Percentiles rank a stretch among this genome's conserved stretches.
These are phyloP conservation scores for Palloptera scutellata DNA, from an alignment of 2,888 invertebrate genomes.

Conservation along the genomic window DNA sequence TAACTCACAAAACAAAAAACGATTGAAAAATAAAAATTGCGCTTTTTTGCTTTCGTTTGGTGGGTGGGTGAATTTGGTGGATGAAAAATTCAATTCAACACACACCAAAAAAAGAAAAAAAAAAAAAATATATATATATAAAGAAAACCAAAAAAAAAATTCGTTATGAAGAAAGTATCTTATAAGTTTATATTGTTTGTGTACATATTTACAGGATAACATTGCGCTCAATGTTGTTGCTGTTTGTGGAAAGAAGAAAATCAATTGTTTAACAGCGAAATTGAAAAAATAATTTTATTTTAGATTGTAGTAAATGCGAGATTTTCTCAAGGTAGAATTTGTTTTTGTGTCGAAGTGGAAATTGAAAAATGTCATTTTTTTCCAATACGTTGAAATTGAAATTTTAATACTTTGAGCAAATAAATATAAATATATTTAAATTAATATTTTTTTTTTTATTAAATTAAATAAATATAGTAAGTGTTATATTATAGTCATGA, in stretches of 20 bases:
- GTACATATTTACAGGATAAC: not conserved
- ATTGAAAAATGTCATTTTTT: too few species aligned
- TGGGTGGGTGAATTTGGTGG: conserved; percentile 29
- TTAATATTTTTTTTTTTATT: too few species aligned
- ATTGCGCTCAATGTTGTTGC: not conserved
- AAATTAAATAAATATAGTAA: too few species aligned
- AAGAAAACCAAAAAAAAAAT: not conserved
- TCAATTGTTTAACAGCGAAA: conserved; percentile 32
- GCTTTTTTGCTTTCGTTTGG: conserved; percentile 13
- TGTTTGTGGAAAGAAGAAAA: conserved; percentile 22
- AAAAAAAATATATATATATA: too few species aligned
- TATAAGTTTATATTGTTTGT: conserved; percentile 17
- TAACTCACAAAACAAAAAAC: not conserved
- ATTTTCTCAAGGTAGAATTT: too few species aligned
- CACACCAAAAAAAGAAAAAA: not conserved
- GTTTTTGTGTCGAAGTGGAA: too few species aligned
- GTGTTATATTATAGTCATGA: too few species aligned
- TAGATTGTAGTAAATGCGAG: conserved; percentile 13
- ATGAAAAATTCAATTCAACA: conserved; percentile 33
- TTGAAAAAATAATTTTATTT: conserved; percentile 35
- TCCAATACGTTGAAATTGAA: too few species aligned
- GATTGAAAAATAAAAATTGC: conserved; percentile 20
- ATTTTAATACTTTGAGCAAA: too few species aligned
- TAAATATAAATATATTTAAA: too few species aligned
- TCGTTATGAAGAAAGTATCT: too few species aligned